These are phyloP conservation scores for Subacronicta megacephala DNA, from an alignment of 2,888 invertebrate species.

Conservation along the genomic window DNA sequence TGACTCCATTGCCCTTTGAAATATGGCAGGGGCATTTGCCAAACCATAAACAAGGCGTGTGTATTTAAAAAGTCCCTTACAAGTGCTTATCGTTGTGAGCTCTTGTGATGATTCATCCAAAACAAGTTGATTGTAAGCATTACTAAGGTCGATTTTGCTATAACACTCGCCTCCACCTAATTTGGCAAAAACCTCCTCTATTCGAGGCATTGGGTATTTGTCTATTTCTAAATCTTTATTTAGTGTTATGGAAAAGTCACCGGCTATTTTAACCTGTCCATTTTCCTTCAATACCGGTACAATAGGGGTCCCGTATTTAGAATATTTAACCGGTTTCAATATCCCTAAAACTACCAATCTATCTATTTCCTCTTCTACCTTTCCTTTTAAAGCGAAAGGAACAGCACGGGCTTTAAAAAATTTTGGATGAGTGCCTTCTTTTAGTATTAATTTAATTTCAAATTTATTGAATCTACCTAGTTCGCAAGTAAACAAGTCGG, in stretches of 20 bases:
- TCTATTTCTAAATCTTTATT: constrained; percentile 57
- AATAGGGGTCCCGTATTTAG: background rate
- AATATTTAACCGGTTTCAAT: constrained; percentile 2
- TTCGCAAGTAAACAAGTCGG: background rate
- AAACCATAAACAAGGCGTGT: constrained; percentile 17
- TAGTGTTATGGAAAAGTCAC: constrained; percentile 33
- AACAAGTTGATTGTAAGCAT: constrained; percentile 50
- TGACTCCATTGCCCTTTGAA: constrained; percentile 18
- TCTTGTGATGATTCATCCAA: constrained; percentile 9
- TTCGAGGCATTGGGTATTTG: constrained; percentile 50
- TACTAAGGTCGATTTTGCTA: constrained; percentile 44
- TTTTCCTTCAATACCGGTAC: constrained; percentile 5
- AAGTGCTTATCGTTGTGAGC: constrained; percentile 9
- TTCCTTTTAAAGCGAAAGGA: background rate
- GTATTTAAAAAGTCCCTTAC: constrained; percentile 8
- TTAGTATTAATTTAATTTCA: background rate
- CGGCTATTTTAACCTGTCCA: constrained; percentile 9
- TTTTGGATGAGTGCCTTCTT: background rate
- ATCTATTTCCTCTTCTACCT: constrained; percentile 11
- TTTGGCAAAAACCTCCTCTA: constrained; percentile 51
- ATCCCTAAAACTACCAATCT: constrained; percentile 14
- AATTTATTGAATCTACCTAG: constrained; percentile 1
- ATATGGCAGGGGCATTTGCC: constrained; percentile 23
- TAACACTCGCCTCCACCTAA: constrained; percentile 41
- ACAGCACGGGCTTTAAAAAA: background rate